A percentile compares a stretch with the other conserved stretches of the same genome.
These are phyloP conservation scores for Lasioglossum villosulum DNA, from an alignment of 2,888 invertebrate species.

Conservation along the genomic window DNA sequence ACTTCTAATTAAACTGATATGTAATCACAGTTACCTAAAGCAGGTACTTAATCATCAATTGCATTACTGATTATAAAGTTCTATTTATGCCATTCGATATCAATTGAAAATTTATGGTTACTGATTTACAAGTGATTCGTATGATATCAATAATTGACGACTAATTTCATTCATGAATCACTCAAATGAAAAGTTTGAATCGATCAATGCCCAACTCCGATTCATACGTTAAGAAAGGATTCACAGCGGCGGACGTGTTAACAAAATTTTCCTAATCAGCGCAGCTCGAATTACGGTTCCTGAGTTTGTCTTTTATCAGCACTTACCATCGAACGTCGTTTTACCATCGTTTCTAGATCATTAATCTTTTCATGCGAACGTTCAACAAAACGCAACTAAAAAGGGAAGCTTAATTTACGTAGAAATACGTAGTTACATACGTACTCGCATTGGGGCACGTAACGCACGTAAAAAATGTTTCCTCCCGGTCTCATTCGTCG, in stretches of 20 bases:
- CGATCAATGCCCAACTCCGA: neutral
- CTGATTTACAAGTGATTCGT: neutral
- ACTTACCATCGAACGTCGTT: conserved; percentile 32
- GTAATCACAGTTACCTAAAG: neutral
- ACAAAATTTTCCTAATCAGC: conserved; percentile 34
- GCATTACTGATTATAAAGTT: neutral
- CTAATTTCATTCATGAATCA: neutral
- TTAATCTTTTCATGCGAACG: conserved; percentile 24
- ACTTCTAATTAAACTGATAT: neutral
- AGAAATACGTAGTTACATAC: conserved; percentile 54
- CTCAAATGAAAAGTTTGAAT: neutral
- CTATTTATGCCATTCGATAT: neutral
- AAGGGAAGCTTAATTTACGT: conserved; percentile 53
- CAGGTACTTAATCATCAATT: neutral
- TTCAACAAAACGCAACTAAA: conserved; percentile 49
- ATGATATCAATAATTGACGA: neutral
- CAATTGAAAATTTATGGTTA: neutral
- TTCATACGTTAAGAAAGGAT: neutral
- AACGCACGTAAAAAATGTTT: conserved; percentile 44
- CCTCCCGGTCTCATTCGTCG: conserved; percentile 22
- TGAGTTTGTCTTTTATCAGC: conserved; percentile 41
- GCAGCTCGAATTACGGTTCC: conserved; percentile 15
- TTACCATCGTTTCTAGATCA: conserved; percentile 10
- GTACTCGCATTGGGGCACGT: conserved; percentile 34
- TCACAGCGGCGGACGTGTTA: conserved; percentile 5